Base-by-base conservation (phyloP, 2,797 vertebrate genomes). In the Intellagama lesueurii region DNA sequence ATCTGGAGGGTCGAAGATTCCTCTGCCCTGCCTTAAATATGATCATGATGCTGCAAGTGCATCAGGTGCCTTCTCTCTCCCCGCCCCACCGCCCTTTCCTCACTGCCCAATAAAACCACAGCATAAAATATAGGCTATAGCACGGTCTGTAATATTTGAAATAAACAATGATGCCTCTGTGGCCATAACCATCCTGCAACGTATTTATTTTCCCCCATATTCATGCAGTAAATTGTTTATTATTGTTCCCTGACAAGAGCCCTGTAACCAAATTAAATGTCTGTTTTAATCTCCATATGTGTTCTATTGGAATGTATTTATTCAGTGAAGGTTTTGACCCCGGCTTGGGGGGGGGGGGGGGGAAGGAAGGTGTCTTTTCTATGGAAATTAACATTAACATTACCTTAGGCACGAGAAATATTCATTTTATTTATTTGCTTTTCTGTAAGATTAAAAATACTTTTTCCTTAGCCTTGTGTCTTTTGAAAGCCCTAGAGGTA, bases 321-420 rank as follows among this genome's bases (percentile, higher is more conserved):
- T 30, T 17, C 47, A 68, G 47, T 35, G 60, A 79, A 75, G 70
- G 68, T 91, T 89, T 89, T 44, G 70, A 89, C 78, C 49, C 83
- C 32, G 0, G 0, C 83, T 83, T 70, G 6, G 44, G 75, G 8
- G n/a, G 5, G 16, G 0, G 73, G 35, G 73, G 35, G 7, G 40
- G 75, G 14, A 52, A 32, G 52, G 7, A 2, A 22, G 52, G n/a
- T 12, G 24, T 28, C 5, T 9, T 16, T 6, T 85, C 66, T 56
- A 22, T 66, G 0, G 0, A 91, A 92, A 94, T 93, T 88, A 92
- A 86, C 90, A 93, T 0, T 0, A 73, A 94, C 84, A 81, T 7
- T 91, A 77, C 89, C 87, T 91, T 92, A 87, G 88, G 81, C 60
- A 66, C 76, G 81, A 90, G 90, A 90, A 94, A 93, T 94, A 93